phyloP scores from a whole-genome alignment of 2,797 vertebrate species.

The Sebastiscus tertius region DNA sequence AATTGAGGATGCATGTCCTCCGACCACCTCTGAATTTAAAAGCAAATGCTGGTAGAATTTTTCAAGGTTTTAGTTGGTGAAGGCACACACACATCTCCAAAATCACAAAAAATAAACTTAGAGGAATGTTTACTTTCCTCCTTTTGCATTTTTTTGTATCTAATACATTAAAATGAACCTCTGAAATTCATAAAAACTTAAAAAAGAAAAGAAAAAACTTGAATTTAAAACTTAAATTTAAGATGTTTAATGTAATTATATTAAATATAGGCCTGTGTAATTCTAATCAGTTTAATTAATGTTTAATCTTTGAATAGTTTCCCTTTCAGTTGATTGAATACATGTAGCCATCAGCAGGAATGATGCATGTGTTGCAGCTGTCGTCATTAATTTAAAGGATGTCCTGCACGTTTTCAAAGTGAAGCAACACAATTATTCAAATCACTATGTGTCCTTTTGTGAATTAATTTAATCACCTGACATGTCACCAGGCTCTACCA shows the following conservation, averaged over 20 bases:
- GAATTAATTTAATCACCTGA: neutral
- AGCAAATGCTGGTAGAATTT: neutral
- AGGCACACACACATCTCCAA: neutral
- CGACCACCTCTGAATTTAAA: neutral
- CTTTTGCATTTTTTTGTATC: neutral
- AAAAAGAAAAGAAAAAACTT: too few species aligned
- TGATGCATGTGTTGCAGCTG: neutral
- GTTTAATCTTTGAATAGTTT: too few species aligned
- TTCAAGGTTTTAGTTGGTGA: neutral
- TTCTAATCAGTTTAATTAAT: neutral
- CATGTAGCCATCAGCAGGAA: neutral
- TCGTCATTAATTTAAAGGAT: constrained; percentile 2
- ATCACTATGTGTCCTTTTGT: neutral
- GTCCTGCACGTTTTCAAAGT: neutral
- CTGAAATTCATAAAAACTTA: neutral
- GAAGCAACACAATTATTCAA: constrained; percentile 17
- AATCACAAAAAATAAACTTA: neutral
- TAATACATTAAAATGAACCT: neutral
- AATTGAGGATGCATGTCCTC: neutral
- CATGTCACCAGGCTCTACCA: neutral
- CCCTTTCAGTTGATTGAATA: neutral
- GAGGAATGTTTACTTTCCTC: neutral
- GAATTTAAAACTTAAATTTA: neutral
- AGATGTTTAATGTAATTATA: neutral
- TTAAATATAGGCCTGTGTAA: neutral